Evolutionary conservation across 2,888 invertebrate genomes (phyloP).

Genomic region (Heliconius ethilla): DNA sequence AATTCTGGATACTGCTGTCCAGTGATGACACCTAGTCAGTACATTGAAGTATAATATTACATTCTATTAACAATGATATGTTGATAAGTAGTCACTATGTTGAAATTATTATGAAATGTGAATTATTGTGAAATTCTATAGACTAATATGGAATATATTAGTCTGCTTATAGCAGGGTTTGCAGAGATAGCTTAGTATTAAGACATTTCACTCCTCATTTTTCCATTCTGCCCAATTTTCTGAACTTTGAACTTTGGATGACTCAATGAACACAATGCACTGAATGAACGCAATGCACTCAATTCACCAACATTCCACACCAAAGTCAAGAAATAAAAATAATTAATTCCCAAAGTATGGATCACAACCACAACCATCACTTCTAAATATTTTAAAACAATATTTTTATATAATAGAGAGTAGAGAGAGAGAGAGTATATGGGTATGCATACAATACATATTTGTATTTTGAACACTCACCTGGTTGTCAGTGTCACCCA

Average conservation of each 20-base stretch:
- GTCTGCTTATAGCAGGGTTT: no score
- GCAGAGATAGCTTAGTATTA: no score
- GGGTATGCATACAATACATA: no score
- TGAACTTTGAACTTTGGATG: no score
- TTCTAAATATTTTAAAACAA: neutral
- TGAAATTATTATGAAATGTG: slow-evolving; percentile 1
- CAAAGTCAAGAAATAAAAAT: neutral
- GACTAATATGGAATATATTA: neutral
- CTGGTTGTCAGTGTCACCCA: slow-evolving; percentile 80
- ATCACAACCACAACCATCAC: neutral
- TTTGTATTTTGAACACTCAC: slow-evolving; percentile 49
- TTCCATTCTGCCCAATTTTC: no score
- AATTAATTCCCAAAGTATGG: neutral
- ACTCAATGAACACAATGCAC: no score
- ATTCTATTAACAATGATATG: neutral
- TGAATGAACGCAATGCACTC: no score
- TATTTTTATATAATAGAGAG: no score
- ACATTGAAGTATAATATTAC: slow-evolving; percentile 23
- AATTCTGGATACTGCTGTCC: slow-evolving; percentile 77
- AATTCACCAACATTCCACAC: no score
- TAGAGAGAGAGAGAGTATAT: no score
- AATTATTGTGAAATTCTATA: neutral
- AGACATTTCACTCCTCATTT: no score
- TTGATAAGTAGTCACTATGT: neutral
- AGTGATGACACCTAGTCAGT: slow-evolving; percentile 72